Conservation (phyloP, 2,888 invertebrate genomes). For the Arctia plantaginis region DNA sequence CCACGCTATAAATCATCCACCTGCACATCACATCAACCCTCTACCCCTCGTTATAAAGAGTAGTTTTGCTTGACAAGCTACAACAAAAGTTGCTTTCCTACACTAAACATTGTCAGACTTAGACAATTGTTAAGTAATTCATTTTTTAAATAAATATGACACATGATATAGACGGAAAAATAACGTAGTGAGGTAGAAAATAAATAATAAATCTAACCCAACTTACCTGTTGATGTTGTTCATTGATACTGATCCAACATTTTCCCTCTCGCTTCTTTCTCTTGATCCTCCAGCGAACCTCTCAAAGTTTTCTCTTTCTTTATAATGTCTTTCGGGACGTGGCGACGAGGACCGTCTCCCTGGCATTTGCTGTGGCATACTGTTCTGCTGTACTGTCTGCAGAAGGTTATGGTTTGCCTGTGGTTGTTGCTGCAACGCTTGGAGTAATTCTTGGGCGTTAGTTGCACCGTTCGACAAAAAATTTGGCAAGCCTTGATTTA, state of each 20-base stretch:
- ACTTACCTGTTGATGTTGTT: conserved; percentile 89
- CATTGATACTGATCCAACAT: conserved; percentile 86
- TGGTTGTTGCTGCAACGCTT: conserved; percentile 90
- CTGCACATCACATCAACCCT: conserved; percentile 54
- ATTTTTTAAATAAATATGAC: conserved; percentile 43
- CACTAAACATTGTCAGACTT: conserved; percentile 47
- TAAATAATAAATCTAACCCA: conserved; percentile 9
- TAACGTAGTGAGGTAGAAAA: conserved; percentile 10
- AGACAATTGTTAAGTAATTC: conserved; percentile 50
- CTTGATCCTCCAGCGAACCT: conserved; percentile 79
- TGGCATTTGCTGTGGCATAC: conserved; percentile 81
- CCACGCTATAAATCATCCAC: conserved; percentile 65
- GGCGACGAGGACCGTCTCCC: conserved; percentile 83
- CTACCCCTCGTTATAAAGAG: conserved; percentile 50
- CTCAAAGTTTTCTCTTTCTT: conserved; percentile 82
- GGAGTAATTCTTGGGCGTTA: conserved; percentile 91
- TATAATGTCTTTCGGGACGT: conserved; percentile 80
- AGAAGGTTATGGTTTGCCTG: conserved; percentile 80
- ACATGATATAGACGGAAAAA: conserved; percentile 16
- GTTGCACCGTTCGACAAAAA: conserved; percentile 90
- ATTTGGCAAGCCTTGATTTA: conserved; percentile 90
- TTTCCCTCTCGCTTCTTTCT: conserved; percentile 84
- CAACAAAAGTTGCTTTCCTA: conserved; percentile 27
- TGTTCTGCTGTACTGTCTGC: conserved; percentile 83
- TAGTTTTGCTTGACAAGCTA: conserved; percentile 28